These are phyloP conservation scores for Cyphomyrmex costatus DNA, from an alignment of 1,140 invertebrate genomes.

Conservation along the genomic window DNA sequence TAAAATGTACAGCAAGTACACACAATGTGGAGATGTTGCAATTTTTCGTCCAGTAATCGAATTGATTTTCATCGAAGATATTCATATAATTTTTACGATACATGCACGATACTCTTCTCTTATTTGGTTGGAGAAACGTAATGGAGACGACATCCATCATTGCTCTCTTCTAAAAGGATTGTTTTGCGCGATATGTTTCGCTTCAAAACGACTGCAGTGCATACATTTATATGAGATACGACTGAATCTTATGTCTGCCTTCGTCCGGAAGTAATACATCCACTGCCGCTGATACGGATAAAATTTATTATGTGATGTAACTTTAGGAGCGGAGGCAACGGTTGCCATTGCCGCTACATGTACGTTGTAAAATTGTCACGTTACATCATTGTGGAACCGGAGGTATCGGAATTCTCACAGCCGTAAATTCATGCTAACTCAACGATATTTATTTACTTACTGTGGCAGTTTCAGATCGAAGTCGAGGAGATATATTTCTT, in stretches of 20 bases:
- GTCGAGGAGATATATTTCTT: not conserved
- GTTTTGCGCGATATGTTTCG: constrained; percentile 15
- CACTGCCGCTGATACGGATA: constrained; percentile 20
- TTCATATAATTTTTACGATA: constrained; percentile 7
- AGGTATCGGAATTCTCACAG: constrained; percentile 13
- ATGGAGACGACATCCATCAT: not conserved
- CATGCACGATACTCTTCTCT: not conserved
- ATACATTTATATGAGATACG: constrained; percentile 43
- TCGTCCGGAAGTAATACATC: constrained; percentile 6
- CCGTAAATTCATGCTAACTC: not conserved
- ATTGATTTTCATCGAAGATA: constrained; percentile 6
- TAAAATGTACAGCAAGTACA: not conserved
- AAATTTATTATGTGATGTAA: constrained; percentile 37
- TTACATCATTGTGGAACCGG: constrained; percentile 9
- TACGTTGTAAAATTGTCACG: constrained; percentile 33
- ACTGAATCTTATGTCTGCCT: constrained; percentile 19
- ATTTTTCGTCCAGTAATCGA: constrained; percentile 21
- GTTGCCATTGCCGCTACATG: not conserved
- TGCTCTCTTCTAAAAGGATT: constrained; percentile 10
- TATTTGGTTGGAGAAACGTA: not conserved
- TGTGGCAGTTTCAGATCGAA: not conserved
- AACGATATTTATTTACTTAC: constrained; percentile 30
- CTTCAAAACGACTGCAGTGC: constrained; percentile 1
- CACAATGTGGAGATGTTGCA: not conserved
- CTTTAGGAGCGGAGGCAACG: not conserved